phyloP scores from a whole-genome alignment of 2,113 vertebrate species.

The Penelope pileata region DNA sequence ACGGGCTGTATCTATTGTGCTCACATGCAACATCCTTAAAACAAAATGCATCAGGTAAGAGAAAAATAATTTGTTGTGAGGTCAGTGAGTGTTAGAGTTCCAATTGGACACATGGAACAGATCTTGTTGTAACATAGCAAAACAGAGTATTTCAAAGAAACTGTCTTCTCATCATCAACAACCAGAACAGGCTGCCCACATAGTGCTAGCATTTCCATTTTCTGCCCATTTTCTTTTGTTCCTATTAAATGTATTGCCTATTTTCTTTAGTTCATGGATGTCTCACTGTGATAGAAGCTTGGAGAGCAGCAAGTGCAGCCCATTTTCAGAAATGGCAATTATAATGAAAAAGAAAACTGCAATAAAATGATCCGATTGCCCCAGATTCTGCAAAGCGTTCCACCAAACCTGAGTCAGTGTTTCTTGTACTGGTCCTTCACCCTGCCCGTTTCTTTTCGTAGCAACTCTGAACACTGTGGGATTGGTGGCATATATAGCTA shows the following conservation, averaged over 20 bases:
- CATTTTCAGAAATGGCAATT: neutral
- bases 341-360: neutral
- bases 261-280: neutral
- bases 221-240: slow-evolving; percentile 39
- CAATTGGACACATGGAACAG: neutral
- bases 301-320: neutral
- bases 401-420: neutral
- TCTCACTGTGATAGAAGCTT: neutral
- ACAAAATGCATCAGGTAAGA: neutral
- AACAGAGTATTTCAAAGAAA: slow-evolving; percentile 11
- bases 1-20: neutral
- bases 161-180: neutral
- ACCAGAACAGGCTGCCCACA: neutral
- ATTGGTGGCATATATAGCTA: neutral
- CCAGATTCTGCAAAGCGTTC: neutral
- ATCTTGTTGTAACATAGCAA: neutral
- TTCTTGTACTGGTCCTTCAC: neutral
- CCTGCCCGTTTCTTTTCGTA: neutral
- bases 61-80: neutral
- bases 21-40: neutral
- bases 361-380: neutral
- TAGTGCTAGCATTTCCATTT: slow-evolving; percentile 32
- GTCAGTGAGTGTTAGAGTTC: neutral
- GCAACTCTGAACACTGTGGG: neutral
- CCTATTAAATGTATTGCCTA: accelerated